phyloP scores from a whole-genome alignment of 35 echinoderm and acorn worm species.

The Ophioderma brevispina region DNA sequence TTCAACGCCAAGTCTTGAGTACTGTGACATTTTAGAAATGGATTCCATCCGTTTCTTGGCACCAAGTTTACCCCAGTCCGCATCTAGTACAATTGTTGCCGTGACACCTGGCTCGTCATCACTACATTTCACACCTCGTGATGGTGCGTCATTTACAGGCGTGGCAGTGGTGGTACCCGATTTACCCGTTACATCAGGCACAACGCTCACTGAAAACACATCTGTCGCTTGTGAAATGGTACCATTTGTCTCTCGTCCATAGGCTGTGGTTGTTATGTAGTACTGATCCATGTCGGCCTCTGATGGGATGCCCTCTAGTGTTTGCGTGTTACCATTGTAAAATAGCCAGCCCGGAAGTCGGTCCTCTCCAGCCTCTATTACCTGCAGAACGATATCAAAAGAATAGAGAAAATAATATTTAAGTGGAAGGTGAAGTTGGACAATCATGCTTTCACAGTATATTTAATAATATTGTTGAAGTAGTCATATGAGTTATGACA shows the following conservation, averaged over 20 bases:
- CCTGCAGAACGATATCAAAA: conserved; percentile 61
- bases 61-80: conserved; percentile 76
- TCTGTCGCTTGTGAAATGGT: conserved; percentile 60
- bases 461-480: no score
- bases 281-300: conserved; percentile 87
- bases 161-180: background rate
- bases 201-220: conserved; percentile 76
- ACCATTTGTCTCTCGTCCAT: conserved; percentile 67
- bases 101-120: conserved; percentile 60
- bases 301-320: conserved; percentile 88
- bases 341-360: conserved; percentile 81
- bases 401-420: background rate
- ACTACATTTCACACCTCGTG: conserved; percentile 60
- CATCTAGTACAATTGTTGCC: conserved; percentile 96
- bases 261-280: conserved; percentile 85
- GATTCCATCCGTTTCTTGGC: conserved; percentile 56
- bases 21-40: conserved; percentile 87
- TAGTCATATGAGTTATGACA: no score
- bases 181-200: background rate
- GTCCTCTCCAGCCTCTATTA: conserved; percentile 77
- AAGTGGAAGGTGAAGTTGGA: no score
- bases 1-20: conserved; percentile 81
- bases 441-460: no score
- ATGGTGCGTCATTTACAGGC: conserved; percentile 11
- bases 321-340: conserved; percentile 51